phyloP scores from a whole-genome alignment of 2,888 invertebrate species.

The Nomada flava region DNA sequence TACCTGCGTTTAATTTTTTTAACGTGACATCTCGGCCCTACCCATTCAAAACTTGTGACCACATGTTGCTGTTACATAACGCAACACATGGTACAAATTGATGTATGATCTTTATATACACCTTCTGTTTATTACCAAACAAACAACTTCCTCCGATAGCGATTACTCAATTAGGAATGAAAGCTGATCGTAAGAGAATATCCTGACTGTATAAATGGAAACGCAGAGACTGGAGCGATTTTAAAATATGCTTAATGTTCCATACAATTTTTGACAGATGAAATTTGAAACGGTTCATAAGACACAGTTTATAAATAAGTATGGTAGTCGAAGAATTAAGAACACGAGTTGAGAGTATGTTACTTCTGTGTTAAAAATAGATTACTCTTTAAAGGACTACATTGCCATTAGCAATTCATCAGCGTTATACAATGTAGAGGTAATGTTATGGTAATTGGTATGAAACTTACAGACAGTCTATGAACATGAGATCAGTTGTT shows the following conservation, averaged over 20 bases:
- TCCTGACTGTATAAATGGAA: background rate
- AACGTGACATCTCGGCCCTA: conserved; percentile 35
- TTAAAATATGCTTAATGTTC: too few relatives aligned
- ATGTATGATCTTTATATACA: conserved; percentile 30
- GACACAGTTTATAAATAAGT: background rate
- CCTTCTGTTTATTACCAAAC: conserved; percentile 48
- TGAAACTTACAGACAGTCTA: conserved; percentile 34
- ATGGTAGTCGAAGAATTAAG: background rate
- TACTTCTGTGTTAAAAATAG: conserved; percentile 3
- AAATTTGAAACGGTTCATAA: background rate
- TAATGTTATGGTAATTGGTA: conserved; percentile 58
- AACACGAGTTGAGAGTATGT: background rate
- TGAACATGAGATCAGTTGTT: conserved; percentile 28
- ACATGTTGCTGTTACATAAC: conserved; percentile 66
- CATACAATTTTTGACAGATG: background rate
- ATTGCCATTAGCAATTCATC: conserved; percentile 22
- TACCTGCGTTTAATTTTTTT: conserved; percentile 39
- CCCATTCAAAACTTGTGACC: conserved; percentile 57
- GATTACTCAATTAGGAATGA: background rate
- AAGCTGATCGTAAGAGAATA: background rate
- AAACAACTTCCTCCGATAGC: conserved; percentile 29
- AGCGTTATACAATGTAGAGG: conserved; percentile 50
- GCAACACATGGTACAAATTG: conserved; percentile 66
- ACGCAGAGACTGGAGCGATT: background rate
- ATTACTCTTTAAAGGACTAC: conserved; percentile 4